Percentiles rank a stretch among this genome's conserved stretches.
Conservation (phyloP, 2,888 invertebrate genomes). For the Ormyrus thymus region DNA sequence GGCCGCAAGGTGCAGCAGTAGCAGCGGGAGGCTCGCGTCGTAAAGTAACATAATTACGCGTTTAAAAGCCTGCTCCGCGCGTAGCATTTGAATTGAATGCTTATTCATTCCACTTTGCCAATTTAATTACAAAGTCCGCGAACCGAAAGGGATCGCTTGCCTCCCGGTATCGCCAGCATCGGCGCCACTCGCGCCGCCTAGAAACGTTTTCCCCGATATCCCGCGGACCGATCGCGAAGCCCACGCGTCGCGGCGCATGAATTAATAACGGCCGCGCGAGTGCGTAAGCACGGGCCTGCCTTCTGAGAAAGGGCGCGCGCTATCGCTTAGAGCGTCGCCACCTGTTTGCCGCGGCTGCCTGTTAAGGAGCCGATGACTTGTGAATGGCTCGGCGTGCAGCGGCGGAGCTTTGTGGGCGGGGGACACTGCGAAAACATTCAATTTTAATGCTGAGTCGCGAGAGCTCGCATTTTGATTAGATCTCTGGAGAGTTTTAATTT, state of each 20-base stretch:
- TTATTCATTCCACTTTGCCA: slow-evolving; percentile 40
- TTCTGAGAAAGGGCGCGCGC: not conserved
- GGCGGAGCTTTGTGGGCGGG: not conserved
- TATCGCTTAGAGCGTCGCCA: slow-evolving; percentile 21
- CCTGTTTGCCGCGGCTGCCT: slow-evolving; percentile 38
- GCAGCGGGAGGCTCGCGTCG: slow-evolving; percentile 21
- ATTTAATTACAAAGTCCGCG: slow-evolving; percentile 38
- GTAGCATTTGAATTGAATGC: slow-evolving; percentile 44
- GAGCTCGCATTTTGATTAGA: slow-evolving; percentile 21
- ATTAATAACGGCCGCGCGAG: no score
- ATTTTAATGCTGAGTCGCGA: slow-evolving; percentile 11
- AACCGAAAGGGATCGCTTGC: no score
- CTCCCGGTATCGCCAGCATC: no score
- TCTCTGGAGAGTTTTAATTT: not conserved
- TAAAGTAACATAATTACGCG: slow-evolving; percentile 42
- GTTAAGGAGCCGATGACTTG: slow-evolving; percentile 25
- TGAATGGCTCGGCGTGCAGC: slow-evolving; percentile 4
- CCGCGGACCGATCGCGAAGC: no score
- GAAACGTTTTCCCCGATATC: no score
- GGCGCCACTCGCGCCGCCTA: no score
- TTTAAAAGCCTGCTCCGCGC: slow-evolving; percentile 9
- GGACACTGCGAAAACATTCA: slow-evolving; percentile 14
- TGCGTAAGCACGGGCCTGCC: no score
- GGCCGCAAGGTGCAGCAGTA: not conserved
- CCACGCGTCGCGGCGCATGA: no score